These are phyloP conservation scores for Argopecten irradians DNA, from an alignment of 1,140 invertebrate genomes.

Conservation along the genomic window DNA sequence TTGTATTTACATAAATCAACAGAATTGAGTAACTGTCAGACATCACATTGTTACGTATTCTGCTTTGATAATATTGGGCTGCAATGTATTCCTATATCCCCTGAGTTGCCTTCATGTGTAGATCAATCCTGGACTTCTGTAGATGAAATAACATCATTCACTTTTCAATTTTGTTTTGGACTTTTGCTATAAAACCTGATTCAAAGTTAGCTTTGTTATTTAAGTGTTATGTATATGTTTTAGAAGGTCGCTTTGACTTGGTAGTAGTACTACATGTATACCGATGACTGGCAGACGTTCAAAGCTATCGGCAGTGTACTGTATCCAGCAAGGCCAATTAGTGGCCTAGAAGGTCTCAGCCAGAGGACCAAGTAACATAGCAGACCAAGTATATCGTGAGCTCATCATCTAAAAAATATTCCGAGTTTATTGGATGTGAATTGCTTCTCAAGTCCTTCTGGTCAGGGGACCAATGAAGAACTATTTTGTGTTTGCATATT, in stretches of 20 bases:
- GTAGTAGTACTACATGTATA: neutral
- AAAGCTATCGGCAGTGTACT: neutral
- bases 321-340: neutral
- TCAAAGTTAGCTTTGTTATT: neutral
- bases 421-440: no score
- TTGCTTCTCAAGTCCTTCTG: no score
- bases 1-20: neutral
- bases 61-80: neutral
- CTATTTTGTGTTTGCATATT: no score
- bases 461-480: no score
- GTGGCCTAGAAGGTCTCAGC: neutral
- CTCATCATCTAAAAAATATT: no score
- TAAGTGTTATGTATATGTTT: constrained; percentile 8
- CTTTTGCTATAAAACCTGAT: neutral
- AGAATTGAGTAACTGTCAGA: neutral
- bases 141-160: neutral
- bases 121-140: neutral
- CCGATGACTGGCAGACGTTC: neutral
- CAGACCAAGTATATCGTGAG: neutral
- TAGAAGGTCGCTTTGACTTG: constrained; percentile 1
- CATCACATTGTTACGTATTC: neutral
- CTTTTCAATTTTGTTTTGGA: neutral
- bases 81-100: neutral
- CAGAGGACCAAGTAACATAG: neutral
- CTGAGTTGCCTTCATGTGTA: no score